These are phyloP conservation scores for Caenorhabditis auriculariae DNA, from an alignment of 2,888 invertebrate species.

Conservation along the genomic window DNA sequence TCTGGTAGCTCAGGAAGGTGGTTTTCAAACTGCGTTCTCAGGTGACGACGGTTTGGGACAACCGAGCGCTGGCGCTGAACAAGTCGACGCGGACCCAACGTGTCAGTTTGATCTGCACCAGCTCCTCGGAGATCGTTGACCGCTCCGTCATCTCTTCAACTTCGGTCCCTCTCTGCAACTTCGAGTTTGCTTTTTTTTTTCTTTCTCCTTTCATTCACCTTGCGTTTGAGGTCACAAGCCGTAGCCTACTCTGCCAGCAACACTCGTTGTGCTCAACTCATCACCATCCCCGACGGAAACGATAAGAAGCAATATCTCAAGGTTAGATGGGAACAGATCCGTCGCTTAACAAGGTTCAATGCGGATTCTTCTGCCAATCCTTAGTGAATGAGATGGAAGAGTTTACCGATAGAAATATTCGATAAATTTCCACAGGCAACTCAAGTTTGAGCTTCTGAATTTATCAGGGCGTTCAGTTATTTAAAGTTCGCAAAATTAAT, in stretches of 20 bases:
- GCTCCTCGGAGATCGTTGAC: constrained; percentile 19
- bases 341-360: too few species aligned
- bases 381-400: too few species aligned
- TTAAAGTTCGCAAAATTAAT: too few species aligned
- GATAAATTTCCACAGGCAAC: too few species aligned
- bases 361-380: too few species aligned
- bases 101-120: constrained; percentile 21
- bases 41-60: constrained; percentile 51
- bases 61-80: constrained; percentile 46
- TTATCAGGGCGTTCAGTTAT: too few species aligned
- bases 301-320: constrained; percentile 53
- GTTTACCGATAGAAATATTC: too few species aligned
- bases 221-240: constrained; percentile 32
- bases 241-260: constrained; percentile 37
- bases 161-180: constrained; percentile 36
- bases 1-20: not conserved
- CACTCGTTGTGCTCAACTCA: constrained; percentile 43
- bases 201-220: not conserved
- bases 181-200: constrained; percentile 30
- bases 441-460: too few species aligned
- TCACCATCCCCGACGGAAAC: constrained; percentile 50
- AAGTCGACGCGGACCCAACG: constrained; percentile 34
- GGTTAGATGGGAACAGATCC: too few species aligned
- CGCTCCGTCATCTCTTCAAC: constrained; percentile 27
- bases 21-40: constrained; percentile 5